Conservation (phyloP, 2,113 vertebrate genomes). For the Dascyllus trimaculatus region DNA sequence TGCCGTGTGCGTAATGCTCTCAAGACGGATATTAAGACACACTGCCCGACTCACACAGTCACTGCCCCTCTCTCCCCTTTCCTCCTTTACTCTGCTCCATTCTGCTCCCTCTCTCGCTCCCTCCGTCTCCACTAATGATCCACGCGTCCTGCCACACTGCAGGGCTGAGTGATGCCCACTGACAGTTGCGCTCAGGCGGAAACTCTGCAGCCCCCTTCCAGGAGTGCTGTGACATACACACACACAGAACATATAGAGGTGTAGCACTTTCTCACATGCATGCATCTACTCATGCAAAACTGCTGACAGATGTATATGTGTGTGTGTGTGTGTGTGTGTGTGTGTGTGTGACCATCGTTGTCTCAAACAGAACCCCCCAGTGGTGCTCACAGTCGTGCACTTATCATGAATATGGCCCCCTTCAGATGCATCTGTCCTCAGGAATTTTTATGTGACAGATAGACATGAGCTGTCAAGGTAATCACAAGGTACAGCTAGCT, state of each 20-base stretch:
- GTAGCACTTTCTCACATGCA: constrained; percentile 62
- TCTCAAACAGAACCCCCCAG: constrained; percentile 4
- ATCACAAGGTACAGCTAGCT: constrained; percentile 54
- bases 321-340: constrained; percentile 25
- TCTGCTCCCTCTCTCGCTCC: constrained; percentile 67
- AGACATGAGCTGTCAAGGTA: constrained; percentile 47
- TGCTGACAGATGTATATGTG: constrained; percentile 68
- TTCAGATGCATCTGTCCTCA: constrained; percentile 56
- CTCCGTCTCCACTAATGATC: constrained; percentile 85
- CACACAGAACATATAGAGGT: constrained; percentile 66
- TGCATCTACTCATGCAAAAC: constrained; percentile 65
- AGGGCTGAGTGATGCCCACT: constrained; percentile 84
- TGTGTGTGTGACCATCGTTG: constrained; percentile 34
- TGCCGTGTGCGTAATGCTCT: constrained; percentile 85
- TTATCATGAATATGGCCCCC: constrained; percentile 61
- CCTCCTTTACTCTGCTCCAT: constrained; percentile 66
- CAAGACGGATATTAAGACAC: constrained; percentile 83
- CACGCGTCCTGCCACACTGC: constrained; percentile 80
- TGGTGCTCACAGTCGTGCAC: constrained; percentile 51
- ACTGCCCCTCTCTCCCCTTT: constrained; percentile 62
- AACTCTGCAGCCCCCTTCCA: constrained; percentile 77
- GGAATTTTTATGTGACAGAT: constrained; percentile 59
- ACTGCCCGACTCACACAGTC: constrained; percentile 70
- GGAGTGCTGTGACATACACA: constrained; percentile 68
- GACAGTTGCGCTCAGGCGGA: constrained; percentile 85